Percentiles rank a stretch among this genome's conserved stretches.
These are phyloP conservation scores for Gorsachius goisagi DNA, from an alignment of 2,113 vertebrate species.

Conservation along the genomic window DNA sequence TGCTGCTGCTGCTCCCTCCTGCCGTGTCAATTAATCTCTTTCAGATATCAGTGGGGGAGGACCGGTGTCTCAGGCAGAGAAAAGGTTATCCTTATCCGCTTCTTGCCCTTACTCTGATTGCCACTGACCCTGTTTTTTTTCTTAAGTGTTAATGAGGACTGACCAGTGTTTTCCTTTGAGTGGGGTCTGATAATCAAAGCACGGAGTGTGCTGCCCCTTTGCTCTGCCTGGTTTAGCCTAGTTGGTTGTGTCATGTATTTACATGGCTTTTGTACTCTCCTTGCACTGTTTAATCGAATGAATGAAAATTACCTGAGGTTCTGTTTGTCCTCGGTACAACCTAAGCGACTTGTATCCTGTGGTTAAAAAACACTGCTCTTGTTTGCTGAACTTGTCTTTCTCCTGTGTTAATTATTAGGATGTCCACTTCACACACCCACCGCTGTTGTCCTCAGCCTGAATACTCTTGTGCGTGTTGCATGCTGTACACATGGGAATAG, in stretches of 20 bases:
- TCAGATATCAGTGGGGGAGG: background rate
- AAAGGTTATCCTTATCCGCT: background rate
- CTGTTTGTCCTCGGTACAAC: background rate
- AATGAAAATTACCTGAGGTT: background rate
- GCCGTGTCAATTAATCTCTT: background rate
- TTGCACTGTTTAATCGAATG: background rate
- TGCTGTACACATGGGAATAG: background rate
- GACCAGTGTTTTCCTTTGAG: background rate
- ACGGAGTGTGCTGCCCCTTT: background rate
- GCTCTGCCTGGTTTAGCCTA: background rate
- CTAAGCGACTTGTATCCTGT: background rate
- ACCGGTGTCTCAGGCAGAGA: background rate
- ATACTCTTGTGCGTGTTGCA: background rate
- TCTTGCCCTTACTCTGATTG: background rate
- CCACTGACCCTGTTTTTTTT: background rate
- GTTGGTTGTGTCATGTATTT: background rate
- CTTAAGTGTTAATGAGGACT: background rate
- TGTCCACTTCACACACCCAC: background rate
- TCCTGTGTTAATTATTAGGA: background rate
- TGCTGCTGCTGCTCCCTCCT: background rate
- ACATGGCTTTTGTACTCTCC: background rate
- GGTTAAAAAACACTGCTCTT: background rate
- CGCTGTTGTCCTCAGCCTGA: background rate
- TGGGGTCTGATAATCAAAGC: background rate
- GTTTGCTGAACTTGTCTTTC: background rate